Evolutionary conservation across 2,888 invertebrate species (phyloP).

Genomic region (Melieria picta): DNA sequence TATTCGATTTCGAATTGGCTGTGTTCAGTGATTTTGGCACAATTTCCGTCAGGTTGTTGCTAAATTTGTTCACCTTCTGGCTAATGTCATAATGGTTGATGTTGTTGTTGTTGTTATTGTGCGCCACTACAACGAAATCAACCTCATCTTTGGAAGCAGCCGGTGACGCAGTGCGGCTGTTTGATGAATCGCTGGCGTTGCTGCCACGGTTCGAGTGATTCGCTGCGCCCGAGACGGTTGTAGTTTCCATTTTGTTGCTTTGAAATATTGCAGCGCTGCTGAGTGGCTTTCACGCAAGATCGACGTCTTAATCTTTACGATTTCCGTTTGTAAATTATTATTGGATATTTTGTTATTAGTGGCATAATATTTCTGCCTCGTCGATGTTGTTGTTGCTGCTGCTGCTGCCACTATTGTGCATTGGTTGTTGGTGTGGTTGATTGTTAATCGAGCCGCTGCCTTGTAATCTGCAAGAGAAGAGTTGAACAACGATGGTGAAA

Average conservation of each 20-base stretch:
- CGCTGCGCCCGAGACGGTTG: background rate
- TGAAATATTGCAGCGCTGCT: slow-evolving; percentile 1
- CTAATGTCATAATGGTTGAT: slow-evolving; percentile 44
- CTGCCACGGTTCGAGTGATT: background rate
- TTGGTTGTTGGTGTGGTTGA: too few relatives aligned
- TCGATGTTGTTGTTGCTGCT: background rate
- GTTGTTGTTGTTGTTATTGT: slow-evolving; percentile 53
- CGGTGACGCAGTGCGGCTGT: slow-evolving; percentile 5
- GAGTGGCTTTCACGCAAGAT: slow-evolving; percentile 4
- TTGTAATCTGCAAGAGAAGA: too few relatives aligned
- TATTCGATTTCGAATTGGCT: slow-evolving; percentile 43
- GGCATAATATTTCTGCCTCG: slow-evolving; percentile 3
- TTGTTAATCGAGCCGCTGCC: too few relatives aligned
- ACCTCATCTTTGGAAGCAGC: slow-evolving; percentile 59
- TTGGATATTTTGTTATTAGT: slow-evolving; percentile 11
- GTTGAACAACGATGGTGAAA: too few relatives aligned
- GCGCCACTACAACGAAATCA: slow-evolving; percentile 54
- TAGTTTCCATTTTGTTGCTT: background rate
- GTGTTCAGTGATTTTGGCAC: slow-evolving; percentile 7
- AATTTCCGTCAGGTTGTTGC: slow-evolving; percentile 38
- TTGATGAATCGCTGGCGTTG: background rate
- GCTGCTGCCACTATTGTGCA: background rate
- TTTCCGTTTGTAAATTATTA: slow-evolving; percentile 18
- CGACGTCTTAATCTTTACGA: slow-evolving; percentile 17
- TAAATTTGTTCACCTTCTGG: slow-evolving; percentile 23